Percentiles rank a stretch among this genome's conserved stretches.
These are phyloP conservation scores for Nanger granti DNA, from an alignment of 2,113 vertebrate species.

Conservation along the genomic window DNA sequence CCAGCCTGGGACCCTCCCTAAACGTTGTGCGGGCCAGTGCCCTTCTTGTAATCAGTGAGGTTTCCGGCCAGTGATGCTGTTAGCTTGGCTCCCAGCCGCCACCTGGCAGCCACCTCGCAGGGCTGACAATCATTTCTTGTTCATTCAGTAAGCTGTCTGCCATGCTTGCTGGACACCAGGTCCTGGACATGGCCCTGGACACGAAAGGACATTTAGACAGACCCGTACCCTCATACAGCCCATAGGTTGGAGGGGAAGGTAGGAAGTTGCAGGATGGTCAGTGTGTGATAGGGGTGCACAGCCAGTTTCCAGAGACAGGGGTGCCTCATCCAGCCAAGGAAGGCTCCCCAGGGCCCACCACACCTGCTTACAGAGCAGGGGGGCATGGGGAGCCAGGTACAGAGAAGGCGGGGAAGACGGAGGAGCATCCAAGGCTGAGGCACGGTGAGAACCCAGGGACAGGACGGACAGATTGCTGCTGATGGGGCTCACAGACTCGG, in stretches of 20 bases:
- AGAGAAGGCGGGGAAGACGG: neutral
- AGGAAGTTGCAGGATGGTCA: neutral
- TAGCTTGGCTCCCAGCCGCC: rapidly evolving
- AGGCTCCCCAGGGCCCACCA: neutral
- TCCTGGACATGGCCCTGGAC: neutral
- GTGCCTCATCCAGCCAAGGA: neutral
- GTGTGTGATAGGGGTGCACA: neutral
- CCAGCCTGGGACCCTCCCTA: neutral
- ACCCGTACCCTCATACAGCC: neutral
- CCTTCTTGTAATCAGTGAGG: neutral
- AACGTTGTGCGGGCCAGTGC: neutral
- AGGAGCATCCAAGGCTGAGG: neutral
- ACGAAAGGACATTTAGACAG: neutral
- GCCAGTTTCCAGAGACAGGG: neutral
- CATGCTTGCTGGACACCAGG: neutral
- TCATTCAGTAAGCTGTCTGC: neutral
- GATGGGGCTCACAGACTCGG: rapidly evolving
- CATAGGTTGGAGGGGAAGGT: neutral
- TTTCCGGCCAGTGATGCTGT: neutral
- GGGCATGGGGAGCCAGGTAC: rapidly evolving
- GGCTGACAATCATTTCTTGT: neutral
- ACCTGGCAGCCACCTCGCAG: neutral
- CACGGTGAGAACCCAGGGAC: rapidly evolving
- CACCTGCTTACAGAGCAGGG: neutral
- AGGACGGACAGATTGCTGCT: neutral